Evolutionary conservation across 2,113 vertebrate genomes (phyloP).

Genomic region (Istiophorus platypterus): DNA sequence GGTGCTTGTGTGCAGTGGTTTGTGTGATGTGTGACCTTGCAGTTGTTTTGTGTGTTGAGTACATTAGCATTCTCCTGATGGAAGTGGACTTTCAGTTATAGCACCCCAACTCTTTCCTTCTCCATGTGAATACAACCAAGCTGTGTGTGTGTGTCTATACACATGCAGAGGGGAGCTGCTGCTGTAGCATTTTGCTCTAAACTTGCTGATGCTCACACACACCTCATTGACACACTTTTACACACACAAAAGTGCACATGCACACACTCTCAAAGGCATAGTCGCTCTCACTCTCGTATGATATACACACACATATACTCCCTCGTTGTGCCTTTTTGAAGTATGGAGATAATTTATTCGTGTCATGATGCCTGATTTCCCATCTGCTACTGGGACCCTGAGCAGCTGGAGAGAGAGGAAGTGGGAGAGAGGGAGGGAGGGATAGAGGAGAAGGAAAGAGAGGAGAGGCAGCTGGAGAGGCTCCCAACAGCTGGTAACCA

Average conservation of each 20-base stretch:
- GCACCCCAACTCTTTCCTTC: conserved; percentile 53
- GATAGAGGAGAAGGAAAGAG: conserved; percentile 60
- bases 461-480: conserved; percentile 79
- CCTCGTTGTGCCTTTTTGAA: conserved; percentile 79
- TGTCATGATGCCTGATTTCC: conserved; percentile 86
- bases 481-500: conserved; percentile 84
- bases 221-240: conserved; percentile 47
- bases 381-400: conserved; percentile 87
- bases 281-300: conserved; percentile 50
- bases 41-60: conserved; percentile 48
- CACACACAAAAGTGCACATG: conserved; percentile 21
- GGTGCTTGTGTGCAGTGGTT: conserved; percentile 68
- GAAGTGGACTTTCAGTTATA: conserved; percentile 63
- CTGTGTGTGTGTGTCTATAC: background rate
- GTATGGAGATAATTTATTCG: conserved; percentile 87
- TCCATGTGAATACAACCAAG: conserved; percentile 27
- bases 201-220: conserved; percentile 73
- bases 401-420: conserved; percentile 80
- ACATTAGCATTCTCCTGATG: conserved; percentile 72
- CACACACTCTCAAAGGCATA: conserved; percentile 62
- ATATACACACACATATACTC: conserved; percentile 62
- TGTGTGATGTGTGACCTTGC: conserved; percentile 76
- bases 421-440: conserved; percentile 55
- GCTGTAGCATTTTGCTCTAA: conserved; percentile 69
- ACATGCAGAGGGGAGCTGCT: conserved; percentile 40